Base-by-base conservation (phyloP, 2,797 vertebrate genomes). In the Notoglanidium macrostoma region DNA sequence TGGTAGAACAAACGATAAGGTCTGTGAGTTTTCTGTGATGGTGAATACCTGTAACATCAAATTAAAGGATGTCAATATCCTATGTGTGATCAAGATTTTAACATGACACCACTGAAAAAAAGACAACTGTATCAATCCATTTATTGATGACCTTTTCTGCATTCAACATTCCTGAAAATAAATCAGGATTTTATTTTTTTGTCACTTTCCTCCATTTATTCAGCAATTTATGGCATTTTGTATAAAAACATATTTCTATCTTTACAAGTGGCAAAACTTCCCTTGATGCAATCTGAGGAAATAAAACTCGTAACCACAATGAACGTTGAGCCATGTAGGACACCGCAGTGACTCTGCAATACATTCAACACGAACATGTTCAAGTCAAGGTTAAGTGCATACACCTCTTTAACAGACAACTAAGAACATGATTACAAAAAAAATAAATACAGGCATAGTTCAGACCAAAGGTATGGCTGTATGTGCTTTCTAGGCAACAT, bases 341-440 rank as follows among this genome's bases (percentile, higher is more conserved):
- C 83, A 93, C 91, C 91, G 85, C 95, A 95, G 93, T 91, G 92
- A 90, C 90, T 94, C 95, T 94, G 93, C 95, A 93, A 94, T 96
- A 97, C 97, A 97, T 96, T 97, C 96, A 96, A 93, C 96, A 95
- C 95, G 91, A 96, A 94, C 93, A 94, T 91, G 74, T 93, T 96
- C 89, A 94, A 89, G 89, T 93, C 93, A 87, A 73, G 74, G 84
- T 76, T 90, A 94, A 94, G 92, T 91, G 92, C 92, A 93, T 93
- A 92, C 91, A 87, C 88, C 89, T 76, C 88, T 89, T 65, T 76
- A 92, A 88, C 73, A 76, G 89, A 92, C 68, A 92, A 91, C 91
- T 65, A 72, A 87, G 88, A 89, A 90, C 90, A 91, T 93, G 91
- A 95, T 95, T 93, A 95, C 26, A 94, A 65, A 49, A 82, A 54